These are phyloP conservation scores for Ochotona curzoniae DNA, from an alignment of 2,113 vertebrate species.

Conservation along the genomic window DNA sequence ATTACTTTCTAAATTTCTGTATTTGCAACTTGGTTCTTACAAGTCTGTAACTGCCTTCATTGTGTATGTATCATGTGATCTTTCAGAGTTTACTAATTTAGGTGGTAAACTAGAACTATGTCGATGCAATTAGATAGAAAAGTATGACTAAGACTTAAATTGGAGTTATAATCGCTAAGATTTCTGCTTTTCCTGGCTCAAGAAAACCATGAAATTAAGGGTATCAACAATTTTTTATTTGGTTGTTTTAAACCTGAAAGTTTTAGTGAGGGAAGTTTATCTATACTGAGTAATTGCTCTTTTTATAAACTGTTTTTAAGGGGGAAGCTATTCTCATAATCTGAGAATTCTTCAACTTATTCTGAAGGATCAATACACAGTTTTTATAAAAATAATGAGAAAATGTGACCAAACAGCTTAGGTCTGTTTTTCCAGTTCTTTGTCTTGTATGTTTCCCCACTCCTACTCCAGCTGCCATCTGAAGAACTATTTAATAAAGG, in stretches of 20 bases:
- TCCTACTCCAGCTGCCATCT: no score
- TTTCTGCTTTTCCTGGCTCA: neutral
- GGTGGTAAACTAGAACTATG: neutral
- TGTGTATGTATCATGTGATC: neutral
- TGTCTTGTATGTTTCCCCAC: neutral
- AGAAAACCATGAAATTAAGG: neutral
- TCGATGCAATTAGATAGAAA: neutral
- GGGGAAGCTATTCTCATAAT: neutral
- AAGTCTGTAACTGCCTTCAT: neutral
- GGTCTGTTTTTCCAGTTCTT: neutral
- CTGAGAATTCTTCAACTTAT: conserved; percentile 15
- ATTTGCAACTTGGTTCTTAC: neutral
- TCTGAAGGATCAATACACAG: neutral
- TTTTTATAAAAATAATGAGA: neutral
- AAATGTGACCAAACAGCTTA: neutral
- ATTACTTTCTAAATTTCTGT: conserved; percentile 21
- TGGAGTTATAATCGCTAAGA: conserved; percentile 17
- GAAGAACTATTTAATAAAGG: neutral
- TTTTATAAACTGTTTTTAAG: neutral
- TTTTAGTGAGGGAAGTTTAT: neutral
- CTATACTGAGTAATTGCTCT: neutral
- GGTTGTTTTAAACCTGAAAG: neutral
- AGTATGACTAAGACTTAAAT: conserved; percentile 5
- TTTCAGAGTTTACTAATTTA: conserved; percentile 14
- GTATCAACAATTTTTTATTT: neutral